Conservation (phyloP, 2,113 vertebrate species). For the Anhinga anhinga region DNA sequence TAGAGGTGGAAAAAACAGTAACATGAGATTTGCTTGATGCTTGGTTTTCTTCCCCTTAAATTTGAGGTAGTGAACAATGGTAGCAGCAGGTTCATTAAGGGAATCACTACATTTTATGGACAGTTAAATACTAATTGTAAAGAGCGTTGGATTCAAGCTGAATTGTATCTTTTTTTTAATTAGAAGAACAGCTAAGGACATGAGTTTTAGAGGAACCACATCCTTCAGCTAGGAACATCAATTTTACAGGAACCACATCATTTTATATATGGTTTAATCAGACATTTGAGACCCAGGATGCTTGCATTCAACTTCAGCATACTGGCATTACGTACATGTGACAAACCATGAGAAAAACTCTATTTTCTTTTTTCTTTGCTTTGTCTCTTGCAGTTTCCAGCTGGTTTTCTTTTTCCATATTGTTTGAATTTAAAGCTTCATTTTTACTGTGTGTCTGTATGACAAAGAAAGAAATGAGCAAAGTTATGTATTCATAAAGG, state of each 20-base stretch:
- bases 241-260: background rate
- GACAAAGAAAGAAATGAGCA: background rate
- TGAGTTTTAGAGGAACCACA: background rate
- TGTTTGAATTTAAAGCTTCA: background rate
- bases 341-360: background rate
- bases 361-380: accelerated
- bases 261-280: background rate
- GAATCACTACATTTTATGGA: constrained; percentile 28
- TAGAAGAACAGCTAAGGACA: background rate
- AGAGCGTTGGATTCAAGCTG: background rate
- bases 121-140: constrained; percentile 31
- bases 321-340: background rate
- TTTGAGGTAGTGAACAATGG: background rate
- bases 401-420: background rate
- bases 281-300: background rate
- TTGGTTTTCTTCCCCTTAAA: background rate
- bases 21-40: background rate
- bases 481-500: background rate
- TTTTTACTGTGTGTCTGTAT: background rate
- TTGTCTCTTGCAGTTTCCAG: background rate
- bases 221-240: background rate
- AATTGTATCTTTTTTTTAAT: background rate
- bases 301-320: background rate
- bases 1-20: background rate
- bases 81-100: constrained; percentile 32